Evolutionary conservation across 2,888 invertebrate species (phyloP).

Genomic region (Scaptomyza polygonia): DNA sequence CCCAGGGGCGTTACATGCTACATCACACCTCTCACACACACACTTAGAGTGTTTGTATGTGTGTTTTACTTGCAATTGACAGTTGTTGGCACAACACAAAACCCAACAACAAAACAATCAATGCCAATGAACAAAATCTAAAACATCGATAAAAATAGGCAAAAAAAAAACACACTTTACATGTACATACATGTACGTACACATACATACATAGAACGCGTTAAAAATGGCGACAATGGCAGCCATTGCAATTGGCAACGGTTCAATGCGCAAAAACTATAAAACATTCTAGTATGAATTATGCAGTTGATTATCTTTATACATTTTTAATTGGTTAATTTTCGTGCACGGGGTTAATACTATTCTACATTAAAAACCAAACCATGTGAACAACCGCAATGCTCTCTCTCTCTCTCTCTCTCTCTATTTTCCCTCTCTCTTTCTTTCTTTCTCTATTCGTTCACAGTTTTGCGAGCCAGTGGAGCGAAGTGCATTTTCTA

Average conservation of each 20-base stretch:
- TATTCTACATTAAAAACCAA: conserved; percentile 49
- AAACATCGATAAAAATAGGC: not conserved
- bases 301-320: conserved; percentile 49
- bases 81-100: conserved; percentile 28
- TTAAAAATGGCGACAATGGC: conserved; percentile 13
- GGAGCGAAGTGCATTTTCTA: conserved; percentile 70
- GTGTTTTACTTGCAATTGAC: conserved; percentile 37
- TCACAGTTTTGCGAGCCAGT: not conserved
- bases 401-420: not conserved
- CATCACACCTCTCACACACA: not conserved
- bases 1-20: not conserved
- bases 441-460: not conserved
- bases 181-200: not conserved
- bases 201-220: too few relatives aligned
- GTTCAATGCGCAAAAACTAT: conserved; percentile 21
- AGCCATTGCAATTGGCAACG: conserved; percentile 11
- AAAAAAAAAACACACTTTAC: not conserved
- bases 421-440: too few relatives aligned
- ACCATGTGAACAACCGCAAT: conserved; percentile 4
- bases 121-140: conserved; percentile 7
- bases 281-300: conserved; percentile 33
- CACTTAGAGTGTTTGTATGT: conserved; percentile 1
- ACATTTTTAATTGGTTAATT: conserved; percentile 69
- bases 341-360: conserved; percentile 40
- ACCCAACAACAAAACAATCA: conserved; percentile 22